Evolutionary conservation across 2,888 invertebrate genomes (phyloP).

Genomic region (Gastracanthus pulcherrimus): DNA sequence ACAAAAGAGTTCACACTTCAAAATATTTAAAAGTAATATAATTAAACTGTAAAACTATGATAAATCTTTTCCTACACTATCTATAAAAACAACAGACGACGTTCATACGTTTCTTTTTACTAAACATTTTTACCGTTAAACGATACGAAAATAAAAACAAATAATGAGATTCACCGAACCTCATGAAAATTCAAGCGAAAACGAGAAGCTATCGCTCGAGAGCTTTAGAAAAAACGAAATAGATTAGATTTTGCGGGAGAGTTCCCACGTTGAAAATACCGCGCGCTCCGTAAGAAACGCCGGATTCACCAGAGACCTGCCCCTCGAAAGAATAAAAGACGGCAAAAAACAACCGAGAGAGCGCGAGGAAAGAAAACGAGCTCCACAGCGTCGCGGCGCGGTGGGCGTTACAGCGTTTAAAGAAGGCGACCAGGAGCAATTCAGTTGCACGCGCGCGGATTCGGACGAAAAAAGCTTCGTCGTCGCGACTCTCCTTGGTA

Average conservation of each 20-base stretch:
- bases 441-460: conserved; percentile 18
- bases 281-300: not conserved
- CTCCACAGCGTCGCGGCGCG: not conserved
- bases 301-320: too few species aligned
- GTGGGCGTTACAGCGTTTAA: conserved; percentile 16
- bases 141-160: too few species aligned
- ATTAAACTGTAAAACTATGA: too few species aligned
- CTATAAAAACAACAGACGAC: too few species aligned
- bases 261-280: conserved; percentile 14
- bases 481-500: too few species aligned
- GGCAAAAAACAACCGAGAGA: not conserved
- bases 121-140: too few species aligned
- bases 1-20: too few species aligned
- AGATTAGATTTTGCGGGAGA: conserved; percentile 38
- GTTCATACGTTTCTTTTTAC: too few species aligned
- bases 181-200: too few species aligned
- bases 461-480: conserved; percentile 23
- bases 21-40: too few species aligned
- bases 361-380: not conserved
- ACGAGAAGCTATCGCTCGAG: not conserved
- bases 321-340: not conserved
- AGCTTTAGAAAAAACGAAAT: conserved; percentile 24
- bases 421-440: conserved; percentile 5
- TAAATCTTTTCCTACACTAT: too few species aligned
- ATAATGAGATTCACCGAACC: too few species aligned